Evolutionary conservation across 2,797 vertebrate genomes (phyloP), one percentile per base, ranked within the genome.

Genomic region (Anableps anableps): DNA sequence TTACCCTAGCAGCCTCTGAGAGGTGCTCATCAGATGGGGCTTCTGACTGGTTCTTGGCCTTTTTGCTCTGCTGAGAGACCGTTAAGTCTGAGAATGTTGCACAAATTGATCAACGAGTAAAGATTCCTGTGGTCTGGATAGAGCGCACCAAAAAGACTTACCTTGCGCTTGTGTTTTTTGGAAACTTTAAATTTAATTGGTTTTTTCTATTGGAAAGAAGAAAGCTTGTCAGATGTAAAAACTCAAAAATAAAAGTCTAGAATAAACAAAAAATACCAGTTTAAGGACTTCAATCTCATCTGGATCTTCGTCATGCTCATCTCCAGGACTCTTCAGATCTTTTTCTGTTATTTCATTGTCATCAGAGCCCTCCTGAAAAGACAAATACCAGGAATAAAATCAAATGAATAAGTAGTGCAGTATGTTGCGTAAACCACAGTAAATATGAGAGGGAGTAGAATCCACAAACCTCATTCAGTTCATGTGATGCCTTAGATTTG

Each of bases 1-100:
- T 21, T 68, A 96, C 96, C 94, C 83, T 74, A 0, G 96, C 94
- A 2, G 95, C 96, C 75, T 95, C 95, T 16, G 95, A 95, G 78
- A 91, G n/a, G 80, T 55, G 92, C 78, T 92, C 81, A 0, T 81
- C 75, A 0, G 86, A 91, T 0, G 91, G 76, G 2, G 92, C 92
- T 80, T 91, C 95, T 19, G 86, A 79, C 21, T 83, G 81, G 47
- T 89, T 80, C 1, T 91, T 79, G 1, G 3, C 48, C 19, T 88
- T 82, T 87, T 92, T 93, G 14, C 2, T 80, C 94, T 96, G 75
- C 3, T 2, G 47, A 62, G 26, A 80, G 0, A 66, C 43, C 62
- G 51, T 14, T 51, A 0, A 82, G 19, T n/a, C 3, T 1, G 0
- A 0, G 9, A 9, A 3, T 62, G 9, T 47, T 26, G 0, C 4